Evolutionary conservation across 2,797 vertebrate species (phyloP).

Genomic region (Coilia nasus): DNA sequence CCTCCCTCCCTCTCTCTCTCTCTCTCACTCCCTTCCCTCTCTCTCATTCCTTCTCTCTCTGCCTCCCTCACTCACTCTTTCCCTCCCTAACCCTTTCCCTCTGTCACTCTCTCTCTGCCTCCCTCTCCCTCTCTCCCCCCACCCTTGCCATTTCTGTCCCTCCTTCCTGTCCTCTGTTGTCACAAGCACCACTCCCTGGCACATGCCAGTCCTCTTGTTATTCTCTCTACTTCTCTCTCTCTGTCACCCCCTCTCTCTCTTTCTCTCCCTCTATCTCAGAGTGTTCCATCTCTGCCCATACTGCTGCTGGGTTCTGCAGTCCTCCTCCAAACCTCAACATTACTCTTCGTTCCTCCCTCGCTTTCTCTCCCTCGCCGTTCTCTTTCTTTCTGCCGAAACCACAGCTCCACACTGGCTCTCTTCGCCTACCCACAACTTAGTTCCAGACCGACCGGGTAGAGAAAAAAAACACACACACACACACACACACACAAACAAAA

Average conservation of each 20-base stretch:
- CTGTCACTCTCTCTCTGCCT: conserved; percentile 29
- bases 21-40: not conserved
- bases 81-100: conserved; percentile 37
- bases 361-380: conserved; percentile 39
- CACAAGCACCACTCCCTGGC: conserved; percentile 32
- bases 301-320: conserved; percentile 28
- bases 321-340: conserved; percentile 44
- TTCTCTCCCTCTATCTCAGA: conserved; percentile 41
- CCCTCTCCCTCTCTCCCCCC: conserved; percentile 6
- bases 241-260: no score
- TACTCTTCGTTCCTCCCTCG: conserved; percentile 39
- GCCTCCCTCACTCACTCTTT: not conserved
- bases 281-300: conserved; percentile 7
- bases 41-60: not conserved
- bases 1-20: no score
- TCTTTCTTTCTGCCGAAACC: conserved; percentile 50
- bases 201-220: conserved; percentile 18
- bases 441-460: conserved; percentile 19
- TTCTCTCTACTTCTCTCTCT: not conserved
- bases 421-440: conserved; percentile 44
- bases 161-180: conserved; percentile 32
- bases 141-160: conserved; percentile 25
- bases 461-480: conserved; percentile 32
- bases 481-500: conserved; percentile 5
- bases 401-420: conserved; percentile 45